Conservation (phyloP, 2,888 invertebrate species). For the Deroplatys truncata region DNA sequence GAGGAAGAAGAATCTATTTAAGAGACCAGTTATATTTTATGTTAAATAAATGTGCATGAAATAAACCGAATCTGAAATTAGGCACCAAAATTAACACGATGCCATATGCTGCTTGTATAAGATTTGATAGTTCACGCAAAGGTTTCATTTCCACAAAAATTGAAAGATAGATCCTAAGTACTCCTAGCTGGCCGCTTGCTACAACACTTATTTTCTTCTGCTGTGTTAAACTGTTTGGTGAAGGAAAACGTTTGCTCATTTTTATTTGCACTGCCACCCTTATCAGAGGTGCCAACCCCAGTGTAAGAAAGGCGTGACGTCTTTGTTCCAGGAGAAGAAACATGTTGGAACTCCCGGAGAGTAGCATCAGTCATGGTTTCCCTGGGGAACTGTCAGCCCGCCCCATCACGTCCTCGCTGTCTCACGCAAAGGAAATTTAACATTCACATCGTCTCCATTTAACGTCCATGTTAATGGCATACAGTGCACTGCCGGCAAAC, state of each 20-base stretch:
- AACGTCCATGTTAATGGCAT: neutral
- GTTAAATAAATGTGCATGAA: no score
- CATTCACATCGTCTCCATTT: neutral
- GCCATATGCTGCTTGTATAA: no score
- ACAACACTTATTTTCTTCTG: no score
- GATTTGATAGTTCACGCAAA: no score
- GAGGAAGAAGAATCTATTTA: no score
- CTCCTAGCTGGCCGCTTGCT: no score
- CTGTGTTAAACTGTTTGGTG: neutral
- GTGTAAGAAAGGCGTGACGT: neutral
- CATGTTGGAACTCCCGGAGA: neutral
- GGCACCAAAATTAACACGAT: no score
- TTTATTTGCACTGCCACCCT: neutral
- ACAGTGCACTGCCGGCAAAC: neutral
- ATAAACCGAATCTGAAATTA: no score
- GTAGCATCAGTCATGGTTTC: neutral
- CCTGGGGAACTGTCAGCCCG: neutral
- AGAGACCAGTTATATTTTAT: no score
- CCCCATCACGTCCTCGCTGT: neutral
- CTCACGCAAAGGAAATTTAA: neutral
- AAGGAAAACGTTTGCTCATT: neutral
- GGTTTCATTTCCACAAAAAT: no score
- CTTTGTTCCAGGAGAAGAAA: neutral
- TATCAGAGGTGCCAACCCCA: neutral
- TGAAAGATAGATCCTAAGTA: no score